A percentile compares a stretch with the other conserved stretches of the same genome.
Conservation (phyloP, 2,113 vertebrate genomes). For the Eidolon helvum region DNA sequence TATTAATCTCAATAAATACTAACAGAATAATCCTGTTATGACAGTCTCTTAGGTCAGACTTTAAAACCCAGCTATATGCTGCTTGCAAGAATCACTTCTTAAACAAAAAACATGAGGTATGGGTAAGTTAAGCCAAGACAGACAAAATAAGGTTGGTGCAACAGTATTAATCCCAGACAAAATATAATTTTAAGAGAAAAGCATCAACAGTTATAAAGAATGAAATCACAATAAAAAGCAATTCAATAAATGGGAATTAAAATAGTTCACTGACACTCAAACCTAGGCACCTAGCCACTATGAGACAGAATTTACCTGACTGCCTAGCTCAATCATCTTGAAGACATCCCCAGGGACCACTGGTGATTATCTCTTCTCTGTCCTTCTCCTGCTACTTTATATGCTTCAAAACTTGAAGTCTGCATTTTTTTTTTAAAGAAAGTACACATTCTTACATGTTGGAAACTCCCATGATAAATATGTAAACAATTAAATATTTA, state of each 20-base stretch:
- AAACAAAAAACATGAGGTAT: not conserved
- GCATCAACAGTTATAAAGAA: not conserved
- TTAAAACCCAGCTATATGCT: not conserved
- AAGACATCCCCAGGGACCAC: not conserved
- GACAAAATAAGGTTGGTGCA: not conserved
- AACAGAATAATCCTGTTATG: not conserved
- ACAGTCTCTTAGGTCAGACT: not conserved
- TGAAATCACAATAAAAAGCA: not conserved
- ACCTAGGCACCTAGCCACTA: accelerated
- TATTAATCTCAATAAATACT: not conserved
- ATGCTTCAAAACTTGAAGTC: not conserved
- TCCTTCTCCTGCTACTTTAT: not conserved
- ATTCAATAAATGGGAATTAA: not conserved
- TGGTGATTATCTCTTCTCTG: not conserved
- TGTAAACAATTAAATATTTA: not conserved
- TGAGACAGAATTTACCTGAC: not conserved
- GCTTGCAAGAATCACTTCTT: not conserved
- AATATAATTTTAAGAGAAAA: not conserved
- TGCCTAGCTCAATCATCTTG: not conserved
- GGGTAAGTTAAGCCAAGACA: not conserved
- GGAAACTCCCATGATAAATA: not conserved
- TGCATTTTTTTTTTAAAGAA: not conserved
- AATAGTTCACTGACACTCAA: not conserved
- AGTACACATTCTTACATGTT: not conserved
- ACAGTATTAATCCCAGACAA: not conserved